Evolutionary conservation across 2,797 vertebrate species (phyloP), one percentile per base, ranked within the genome.

Genomic region (Gobio occitaniae): DNA sequence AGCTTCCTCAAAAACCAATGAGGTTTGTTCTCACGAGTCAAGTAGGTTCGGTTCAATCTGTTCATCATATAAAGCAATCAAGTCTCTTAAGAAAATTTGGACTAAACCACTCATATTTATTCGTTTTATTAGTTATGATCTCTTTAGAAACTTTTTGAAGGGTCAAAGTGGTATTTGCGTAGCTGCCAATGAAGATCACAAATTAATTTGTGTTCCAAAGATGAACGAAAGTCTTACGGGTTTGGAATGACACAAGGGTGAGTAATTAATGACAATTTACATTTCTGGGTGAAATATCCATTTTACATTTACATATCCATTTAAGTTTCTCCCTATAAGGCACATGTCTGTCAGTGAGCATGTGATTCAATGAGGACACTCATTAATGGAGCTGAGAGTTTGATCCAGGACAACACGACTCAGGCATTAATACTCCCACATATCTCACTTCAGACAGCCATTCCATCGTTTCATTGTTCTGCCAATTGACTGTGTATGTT

Each of bases 361-460:
- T 61, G 50, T 72, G 71, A 84, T 80, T 87, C 78, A 85, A 80
- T 65, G 29, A 87, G 84, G 78, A 87, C 29, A 52, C 85, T 84
- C 81, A 84, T 83, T 88, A 87, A 79, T 70, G 68, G 72, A 85
- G 80, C 77, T 56, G 83, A 86, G 84, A 76, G 84, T 81, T 87
- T 88, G 85, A 86, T 85, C 63, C 79, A 79, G 71, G 84, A 83
- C 85, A 76, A 86, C 87, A 89, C 83, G 84, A 89, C 83, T 86
- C 86, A 47, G 63, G 86, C 89, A 89, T 89, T 89, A 90, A 81
- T 44, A 89, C 89, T 79, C 87, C 89, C 88, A 90, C 86, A 70
- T 79, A 70, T 80, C 85, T 83, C 86, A 80, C 87, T 88, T 84
- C 78, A 89, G 78, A 87, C 79, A 86, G 56, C 63, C 82, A 82